Percentiles rank a stretch among this genome's conserved stretches.
These are phyloP conservation scores for Buceros bicornis DNA, from an alignment of 2,797 vertebrate species.

Conservation along the genomic window DNA sequence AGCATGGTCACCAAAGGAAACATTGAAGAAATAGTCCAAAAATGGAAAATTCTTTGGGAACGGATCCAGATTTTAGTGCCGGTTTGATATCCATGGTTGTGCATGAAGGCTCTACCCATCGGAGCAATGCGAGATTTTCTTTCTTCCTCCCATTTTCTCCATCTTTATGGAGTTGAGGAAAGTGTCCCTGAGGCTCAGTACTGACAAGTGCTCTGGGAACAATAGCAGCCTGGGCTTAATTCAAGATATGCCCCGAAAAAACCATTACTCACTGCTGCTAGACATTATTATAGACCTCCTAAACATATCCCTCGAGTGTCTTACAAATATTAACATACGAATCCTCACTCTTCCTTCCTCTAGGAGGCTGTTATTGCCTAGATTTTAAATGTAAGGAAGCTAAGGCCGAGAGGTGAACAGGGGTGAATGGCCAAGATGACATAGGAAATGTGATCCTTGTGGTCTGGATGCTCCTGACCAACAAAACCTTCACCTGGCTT, in stretches of 20 bases:
- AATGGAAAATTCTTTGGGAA: slow-evolving; percentile 14
- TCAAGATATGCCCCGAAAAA: slow-evolving; percentile 17
- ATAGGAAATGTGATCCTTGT: slow-evolving; percentile 45
- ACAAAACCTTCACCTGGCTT: not conserved
- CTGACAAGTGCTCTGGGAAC: slow-evolving; percentile 35
- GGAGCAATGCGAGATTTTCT: not conserved
- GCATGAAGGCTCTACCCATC: not conserved
- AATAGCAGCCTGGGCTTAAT: not conserved
- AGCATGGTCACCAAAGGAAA: slow-evolving; percentile 29
- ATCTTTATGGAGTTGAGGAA: not conserved
- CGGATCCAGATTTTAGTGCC: not conserved
- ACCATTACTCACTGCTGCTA: not conserved
- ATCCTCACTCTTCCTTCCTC: slow-evolving; percentile 48
- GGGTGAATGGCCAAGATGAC: not conserved
- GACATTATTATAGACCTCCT: slow-evolving; percentile 51
- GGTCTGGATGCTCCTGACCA: not conserved
- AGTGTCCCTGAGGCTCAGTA: not conserved
- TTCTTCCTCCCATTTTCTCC: not conserved
- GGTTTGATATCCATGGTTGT: not conserved
- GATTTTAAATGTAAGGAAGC: slow-evolving; percentile 46
- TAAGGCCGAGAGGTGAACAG: not conserved
- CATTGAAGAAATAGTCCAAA: slow-evolving; percentile 11
- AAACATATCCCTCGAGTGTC: slow-evolving; percentile 4
- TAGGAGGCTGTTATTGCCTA: slow-evolving; percentile 24
- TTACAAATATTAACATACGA: slow-evolving; percentile 2